Percentiles rank a stretch among this genome's conserved stretches.
Evolutionary conservation across 2,797 vertebrate species (phyloP).

Genomic region (Clarias fuscus): DNA sequence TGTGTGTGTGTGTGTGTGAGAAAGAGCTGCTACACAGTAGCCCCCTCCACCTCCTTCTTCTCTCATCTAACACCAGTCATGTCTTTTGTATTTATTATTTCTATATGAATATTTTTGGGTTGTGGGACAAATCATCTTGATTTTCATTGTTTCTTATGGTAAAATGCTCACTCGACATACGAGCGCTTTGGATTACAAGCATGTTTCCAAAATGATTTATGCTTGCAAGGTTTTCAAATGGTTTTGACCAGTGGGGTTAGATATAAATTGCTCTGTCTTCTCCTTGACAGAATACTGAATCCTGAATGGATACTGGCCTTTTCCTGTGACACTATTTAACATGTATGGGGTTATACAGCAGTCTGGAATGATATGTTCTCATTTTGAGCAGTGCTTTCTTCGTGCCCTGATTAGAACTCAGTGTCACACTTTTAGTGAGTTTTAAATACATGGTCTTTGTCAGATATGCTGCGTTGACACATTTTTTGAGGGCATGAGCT

Average conservation of each 20-base stretch:
- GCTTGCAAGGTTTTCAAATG: too few relatives aligned
- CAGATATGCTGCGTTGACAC: background rate
- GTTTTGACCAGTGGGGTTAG: background rate
- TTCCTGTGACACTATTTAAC: background rate
- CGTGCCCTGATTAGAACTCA: background rate
- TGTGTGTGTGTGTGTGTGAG: too few relatives aligned
- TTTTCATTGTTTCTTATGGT: too few relatives aligned
- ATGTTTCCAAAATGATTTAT: too few relatives aligned
- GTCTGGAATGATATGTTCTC: background rate
- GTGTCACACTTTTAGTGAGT: conserved; percentile 6
- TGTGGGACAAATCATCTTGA: too few relatives aligned
- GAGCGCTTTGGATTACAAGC: too few relatives aligned
- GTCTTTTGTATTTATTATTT: too few relatives aligned
- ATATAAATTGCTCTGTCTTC: background rate
- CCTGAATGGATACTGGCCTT: background rate
- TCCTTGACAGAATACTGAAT: background rate
- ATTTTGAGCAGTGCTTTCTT: background rate
- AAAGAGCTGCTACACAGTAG: too few relatives aligned
- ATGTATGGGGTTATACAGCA: background rate
- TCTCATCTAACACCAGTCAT: too few relatives aligned
- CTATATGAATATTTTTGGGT: too few relatives aligned
- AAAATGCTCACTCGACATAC: too few relatives aligned
- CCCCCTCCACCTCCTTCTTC: too few relatives aligned
- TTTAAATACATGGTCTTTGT: background rate
- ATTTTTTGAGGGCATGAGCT: conserved; percentile 6